Percentiles rank a stretch among this genome's conserved stretches.
These are phyloP conservation scores for Homarus gammarus DNA, from an alignment of 2,888 invertebrate species.

Conservation along the genomic window DNA sequence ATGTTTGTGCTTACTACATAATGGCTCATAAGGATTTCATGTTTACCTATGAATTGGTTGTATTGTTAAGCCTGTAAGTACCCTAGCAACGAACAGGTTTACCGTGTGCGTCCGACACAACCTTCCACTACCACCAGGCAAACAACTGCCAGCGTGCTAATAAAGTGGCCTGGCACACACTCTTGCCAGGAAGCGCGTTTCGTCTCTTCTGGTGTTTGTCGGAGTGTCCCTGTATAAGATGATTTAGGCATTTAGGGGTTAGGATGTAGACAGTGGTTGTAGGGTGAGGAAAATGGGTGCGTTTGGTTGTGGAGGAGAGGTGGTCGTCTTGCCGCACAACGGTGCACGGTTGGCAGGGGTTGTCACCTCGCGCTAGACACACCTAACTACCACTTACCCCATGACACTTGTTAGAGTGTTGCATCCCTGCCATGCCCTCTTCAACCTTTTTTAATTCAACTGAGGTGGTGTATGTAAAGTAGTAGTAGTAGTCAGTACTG, in stretches of 20 bases:
- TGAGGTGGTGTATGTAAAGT: not conserved
- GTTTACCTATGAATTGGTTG: not conserved
- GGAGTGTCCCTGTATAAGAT: not conserved
- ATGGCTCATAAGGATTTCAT: not conserved
- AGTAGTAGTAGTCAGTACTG: not conserved
- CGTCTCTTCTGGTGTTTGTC: not conserved
- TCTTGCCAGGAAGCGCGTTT: not conserved
- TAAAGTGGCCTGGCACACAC: not conserved
- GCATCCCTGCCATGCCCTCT: not conserved
- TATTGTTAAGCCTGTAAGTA: not conserved
- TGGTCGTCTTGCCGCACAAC: constrained; percentile 29
- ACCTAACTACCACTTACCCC: not conserved
- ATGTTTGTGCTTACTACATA: not conserved
- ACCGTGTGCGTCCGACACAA: not conserved
- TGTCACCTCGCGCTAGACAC: constrained; percentile 26
- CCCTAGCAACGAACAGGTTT: not conserved
- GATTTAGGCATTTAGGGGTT: not conserved
- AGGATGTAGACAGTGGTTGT: not conserved
- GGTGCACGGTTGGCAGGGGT: constrained; percentile 33
- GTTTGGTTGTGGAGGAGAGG: constrained; percentile 20
- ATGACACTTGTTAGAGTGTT: not conserved
- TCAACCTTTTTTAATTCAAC: not conserved
- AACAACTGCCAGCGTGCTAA: not conserved
- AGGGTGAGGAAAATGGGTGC: not conserved
- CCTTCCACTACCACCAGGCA: not conserved